Evolutionary conservation across 2,113 vertebrate genomes (phyloP), one percentile per base, ranked within the genome.

Genomic region (Enhydra lutris): DNA sequence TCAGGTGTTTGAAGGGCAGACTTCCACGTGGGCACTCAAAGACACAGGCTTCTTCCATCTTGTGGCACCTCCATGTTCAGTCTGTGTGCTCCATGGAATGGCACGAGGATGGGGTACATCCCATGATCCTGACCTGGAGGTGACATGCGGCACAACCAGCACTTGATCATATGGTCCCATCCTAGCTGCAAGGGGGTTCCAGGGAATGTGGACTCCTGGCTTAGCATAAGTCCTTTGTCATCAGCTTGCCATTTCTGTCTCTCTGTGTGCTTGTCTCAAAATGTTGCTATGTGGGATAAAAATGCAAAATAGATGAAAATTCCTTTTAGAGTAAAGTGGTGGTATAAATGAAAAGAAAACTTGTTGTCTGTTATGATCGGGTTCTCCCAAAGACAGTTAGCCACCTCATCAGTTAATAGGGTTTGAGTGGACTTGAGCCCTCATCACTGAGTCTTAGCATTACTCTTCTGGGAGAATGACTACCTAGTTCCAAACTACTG

Each of bases 231-330:
- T 57, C 55, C 55, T 90, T 87, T 52, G 50, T 67, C 34, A 42
- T 45, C 17, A 61, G 23, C n/a, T 31, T 71, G 45, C 87, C 18
- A 57, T 52, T 45, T 97, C 55, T 74, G 10, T 61, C 13, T 88
- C 34, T 26, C 50, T 50, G 3, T 57, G 4, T 73, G 59, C 88
- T 89, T 86, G 57, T n/a, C 39, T 96, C 36, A 61, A 85, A 92
- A 95, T 59, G 95, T 63, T 86, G 36, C 65, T 90, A 14, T 80
- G 39, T 91, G 76, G n/a, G n/a, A 84, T 90, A 74, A 84, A 82
- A 83, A 52, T 94, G 65, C 9, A 88, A 94, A 94, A 47, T 82
- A 42, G 24, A 73, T 78, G 4, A 29, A 69, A 59, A 6, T 73
- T 89, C 14, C n/a, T 89, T 89, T 87, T 57, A 71, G 52, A 91